Evolutionary conservation across 2,797 vertebrate genomes (phyloP).

Genomic region (Sebastes aleutianus): DNA sequence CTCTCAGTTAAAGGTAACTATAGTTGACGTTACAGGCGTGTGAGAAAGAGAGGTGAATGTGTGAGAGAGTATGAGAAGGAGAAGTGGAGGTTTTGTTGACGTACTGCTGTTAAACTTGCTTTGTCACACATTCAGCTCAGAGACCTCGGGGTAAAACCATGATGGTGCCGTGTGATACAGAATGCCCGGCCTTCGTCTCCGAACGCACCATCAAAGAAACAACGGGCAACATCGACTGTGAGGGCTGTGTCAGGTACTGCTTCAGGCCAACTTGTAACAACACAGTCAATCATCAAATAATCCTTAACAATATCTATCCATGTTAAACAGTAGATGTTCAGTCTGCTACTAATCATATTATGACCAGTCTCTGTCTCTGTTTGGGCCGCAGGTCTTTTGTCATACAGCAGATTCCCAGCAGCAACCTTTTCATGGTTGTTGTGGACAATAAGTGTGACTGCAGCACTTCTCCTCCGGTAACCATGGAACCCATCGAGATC

Average conservation of each 20-base stretch:
- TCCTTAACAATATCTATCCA: not conserved
- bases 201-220: constrained; percentile 99
- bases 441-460: constrained; percentile 97
- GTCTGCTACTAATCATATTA: not conserved
- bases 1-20: constrained; percentile 89
- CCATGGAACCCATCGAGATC: constrained; percentile 97
- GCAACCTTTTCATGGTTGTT: constrained; percentile 99
- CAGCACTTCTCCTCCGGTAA: constrained; percentile 86
- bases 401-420: constrained; percentile 99
- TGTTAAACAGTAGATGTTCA: not conserved
- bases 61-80: not conserved
- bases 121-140: constrained; percentile 83
- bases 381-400: constrained; percentile 91
- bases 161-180: constrained; percentile 96
- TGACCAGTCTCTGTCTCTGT: not conserved
- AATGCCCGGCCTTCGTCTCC: constrained; percentile 97
- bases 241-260: constrained; percentile 91
- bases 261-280: constrained; percentile 9
- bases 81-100: not conserved
- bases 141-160: constrained; percentile 87
- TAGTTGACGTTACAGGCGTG: not conserved
- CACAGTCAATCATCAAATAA: not conserved
- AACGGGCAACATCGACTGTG: constrained; percentile 92
- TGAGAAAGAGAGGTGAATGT: not conserved
- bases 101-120: not conserved